Percentiles rank a stretch among this genome's conserved stretches.
Conservation (phyloP, 2,888 invertebrate species). For the Deilephila porcellus region DNA sequence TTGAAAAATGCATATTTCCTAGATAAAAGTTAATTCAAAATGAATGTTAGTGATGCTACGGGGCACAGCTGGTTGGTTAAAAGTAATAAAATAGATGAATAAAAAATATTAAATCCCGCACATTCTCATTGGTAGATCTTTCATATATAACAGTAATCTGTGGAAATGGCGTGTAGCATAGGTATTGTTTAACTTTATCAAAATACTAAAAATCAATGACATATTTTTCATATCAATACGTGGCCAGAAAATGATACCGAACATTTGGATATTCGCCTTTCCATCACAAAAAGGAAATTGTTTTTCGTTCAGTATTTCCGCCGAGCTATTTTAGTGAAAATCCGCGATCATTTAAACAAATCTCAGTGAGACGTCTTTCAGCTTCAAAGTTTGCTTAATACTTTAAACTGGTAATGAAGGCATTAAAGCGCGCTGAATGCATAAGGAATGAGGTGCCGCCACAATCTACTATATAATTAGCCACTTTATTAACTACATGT, state of each 20-base stretch:
- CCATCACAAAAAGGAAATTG: slow-evolving; percentile 46
- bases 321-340: slow-evolving; percentile 51
- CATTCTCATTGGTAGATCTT: no score
- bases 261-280: slow-evolving; percentile 18
- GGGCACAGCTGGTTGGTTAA: no score
- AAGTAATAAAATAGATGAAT: no score
- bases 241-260: slow-evolving; percentile 2
- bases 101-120: no score
- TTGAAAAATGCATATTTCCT: no score
- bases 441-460: slow-evolving; percentile 75
- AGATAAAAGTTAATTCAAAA: no score
- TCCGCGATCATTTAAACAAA: slow-evolving; percentile 69
- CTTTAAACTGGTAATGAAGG: slow-evolving; percentile 84
- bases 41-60: no score
- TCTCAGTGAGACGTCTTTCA: slow-evolving; percentile 68
- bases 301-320: slow-evolving; percentile 53
- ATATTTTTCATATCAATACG: neutral
- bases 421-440: slow-evolving; percentile 81
- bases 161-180: no score
- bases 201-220: neutral
- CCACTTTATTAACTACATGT: slow-evolving; percentile 58
- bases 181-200: no score
- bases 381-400: slow-evolving; percentile 79
- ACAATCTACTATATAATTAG: slow-evolving; percentile 73
- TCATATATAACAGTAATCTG: no score